A percentile compares a stretch with the other conserved stretches of the same genome.
Evolutionary conservation across 2,797 vertebrate genomes (phyloP).

Genomic region (Falco berigora): DNA sequence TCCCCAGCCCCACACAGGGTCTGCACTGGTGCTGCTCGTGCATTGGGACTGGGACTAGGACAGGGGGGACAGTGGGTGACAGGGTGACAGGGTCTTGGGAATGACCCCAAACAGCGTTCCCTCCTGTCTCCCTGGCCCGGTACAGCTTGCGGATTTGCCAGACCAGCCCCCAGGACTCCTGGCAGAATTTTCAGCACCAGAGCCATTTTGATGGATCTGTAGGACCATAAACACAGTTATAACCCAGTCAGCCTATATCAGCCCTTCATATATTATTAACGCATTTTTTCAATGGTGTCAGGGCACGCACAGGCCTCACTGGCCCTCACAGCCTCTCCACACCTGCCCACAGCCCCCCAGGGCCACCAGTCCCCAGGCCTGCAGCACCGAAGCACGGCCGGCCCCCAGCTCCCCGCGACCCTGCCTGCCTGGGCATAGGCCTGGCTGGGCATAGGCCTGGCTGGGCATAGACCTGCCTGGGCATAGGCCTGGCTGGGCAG

Average conservation of each 20-base stretch:
- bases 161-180: rapidly evolving
- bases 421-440: not conserved
- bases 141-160: not conserved
- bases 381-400: rapidly evolving
- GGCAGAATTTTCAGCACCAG: not conserved
- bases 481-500: not conserved
- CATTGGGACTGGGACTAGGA: not conserved
- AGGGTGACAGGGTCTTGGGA: not conserved
- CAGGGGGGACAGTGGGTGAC: not conserved
- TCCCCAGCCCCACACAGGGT: rapidly evolving
- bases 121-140: not conserved
- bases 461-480: not conserved
- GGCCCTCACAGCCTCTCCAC: not conserved
- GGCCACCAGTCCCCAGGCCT: not conserved
- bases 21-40: rapidly evolving
- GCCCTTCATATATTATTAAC: not conserved
- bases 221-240: not conserved
- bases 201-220: rapidly evolving
- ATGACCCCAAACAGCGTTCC: not conserved
- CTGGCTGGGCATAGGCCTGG: too few relatives aligned
- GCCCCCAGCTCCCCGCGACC: not conserved
- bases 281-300: not conserved
- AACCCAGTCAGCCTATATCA: not conserved
- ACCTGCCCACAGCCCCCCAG: not conserved
- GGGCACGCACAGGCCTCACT: not conserved